Evolutionary conservation across 2,797 vertebrate genomes (phyloP), one percentile per base, ranked within the genome.

Genomic region (Vireo griseus): DNA sequence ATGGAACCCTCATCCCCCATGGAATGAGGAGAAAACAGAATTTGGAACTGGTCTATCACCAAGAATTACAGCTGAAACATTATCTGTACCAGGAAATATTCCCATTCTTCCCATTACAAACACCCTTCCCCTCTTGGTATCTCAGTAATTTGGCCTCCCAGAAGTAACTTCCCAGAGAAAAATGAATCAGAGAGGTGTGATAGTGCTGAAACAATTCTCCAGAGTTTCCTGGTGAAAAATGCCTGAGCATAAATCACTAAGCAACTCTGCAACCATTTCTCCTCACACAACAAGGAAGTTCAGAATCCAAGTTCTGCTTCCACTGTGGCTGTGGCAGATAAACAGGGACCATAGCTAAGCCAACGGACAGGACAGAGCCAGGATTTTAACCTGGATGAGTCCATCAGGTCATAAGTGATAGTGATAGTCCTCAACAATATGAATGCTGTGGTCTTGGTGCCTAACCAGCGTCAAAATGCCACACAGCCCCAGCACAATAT

Each of bases 201-300:
- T 79, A 94, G 86, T 10, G 37, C 88, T 93, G 51, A 84, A 94
- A 95, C 91, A 94, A 94, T 88, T 82, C 96, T 87, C 73, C 25
- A 28, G 88, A 79, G 88, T 31, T 87, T 66, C 44, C 71, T 88
- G 82, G 92, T 95, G 93, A 96, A 92, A 95, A 96, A 88, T 6
- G 25, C 33, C 88, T 6, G 51, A 54, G 71, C 63, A 85, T 90
- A 95, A 96, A 93, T 94, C 91, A 77, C 73, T 1, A 5, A 40
- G 61, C 26, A 88, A 39, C 47, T 54, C 63, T 24, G 63, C 44
- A 40, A 13, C 31, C 72, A 22, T 66, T 92, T 62, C 81, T 86
- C 24, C 79, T 82, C 47, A 20, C 35, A 7, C n/a, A 10, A 14
- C 48, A 35, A 45, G 13, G 40, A 33, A 68, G 45, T 40, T 86